A percentile compares a stretch with the other conserved stretches of the same genome.
These are phyloP conservation scores for Megaceryle alcyon DNA, from an alignment of 2,797 vertebrate genomes.

Conservation along the genomic window DNA sequence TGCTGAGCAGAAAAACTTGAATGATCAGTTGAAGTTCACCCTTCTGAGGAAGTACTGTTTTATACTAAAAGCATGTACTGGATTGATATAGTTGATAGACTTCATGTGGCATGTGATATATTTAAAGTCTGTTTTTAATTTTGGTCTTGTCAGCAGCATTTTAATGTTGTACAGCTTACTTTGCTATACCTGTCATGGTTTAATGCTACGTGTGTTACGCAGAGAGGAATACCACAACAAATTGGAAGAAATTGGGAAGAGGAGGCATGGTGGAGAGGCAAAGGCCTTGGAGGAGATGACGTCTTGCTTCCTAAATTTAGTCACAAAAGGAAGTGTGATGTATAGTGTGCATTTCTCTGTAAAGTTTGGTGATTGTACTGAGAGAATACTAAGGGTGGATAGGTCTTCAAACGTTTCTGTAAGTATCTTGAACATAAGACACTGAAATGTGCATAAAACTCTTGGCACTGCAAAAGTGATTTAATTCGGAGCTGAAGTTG, in stretches of 20 bases:
- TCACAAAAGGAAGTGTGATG: too few species aligned
- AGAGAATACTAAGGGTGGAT: background rate
- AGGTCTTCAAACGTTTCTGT: background rate
- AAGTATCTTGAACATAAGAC: background rate
- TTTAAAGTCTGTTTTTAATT: background rate
- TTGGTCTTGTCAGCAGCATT: background rate
- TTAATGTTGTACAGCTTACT: background rate
- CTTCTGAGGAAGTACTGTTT: background rate
- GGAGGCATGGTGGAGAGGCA: background rate
- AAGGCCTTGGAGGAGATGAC: background rate
- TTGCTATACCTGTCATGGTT: background rate
- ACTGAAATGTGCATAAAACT: background rate
- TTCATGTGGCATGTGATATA: background rate
- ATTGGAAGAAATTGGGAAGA: background rate
- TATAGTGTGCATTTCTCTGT: background rate
- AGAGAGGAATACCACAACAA: background rate
- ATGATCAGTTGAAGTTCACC: background rate
- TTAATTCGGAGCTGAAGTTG: background rate
- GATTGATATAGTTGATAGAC: fast-evolving
- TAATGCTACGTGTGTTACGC: fast-evolving
- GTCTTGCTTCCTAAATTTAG: background rate
- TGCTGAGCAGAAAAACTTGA: background rate
- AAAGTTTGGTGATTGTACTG: fast-evolving
- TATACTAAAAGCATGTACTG: background rate
- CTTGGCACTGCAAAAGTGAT: background rate